phyloP scores from a whole-genome alignment of 2,888 invertebrate species.

The Helleia helle region DNA sequence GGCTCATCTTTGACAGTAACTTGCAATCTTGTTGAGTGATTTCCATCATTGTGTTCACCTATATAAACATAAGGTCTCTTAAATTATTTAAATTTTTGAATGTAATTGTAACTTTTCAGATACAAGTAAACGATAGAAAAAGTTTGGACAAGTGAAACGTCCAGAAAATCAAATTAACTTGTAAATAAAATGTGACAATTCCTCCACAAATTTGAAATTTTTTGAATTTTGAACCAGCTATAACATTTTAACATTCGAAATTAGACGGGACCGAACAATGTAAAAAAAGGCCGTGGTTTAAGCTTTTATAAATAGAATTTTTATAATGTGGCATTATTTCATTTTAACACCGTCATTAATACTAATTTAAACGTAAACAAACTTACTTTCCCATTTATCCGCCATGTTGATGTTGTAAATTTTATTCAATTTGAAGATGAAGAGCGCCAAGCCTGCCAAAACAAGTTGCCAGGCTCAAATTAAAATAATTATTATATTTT shows the following conservation, averaged over 20 bases:
- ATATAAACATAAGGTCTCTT: conserved; percentile 6
- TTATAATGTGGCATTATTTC: conserved; percentile 4
- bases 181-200: conserved; percentile 39
- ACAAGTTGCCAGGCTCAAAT: conserved; percentile 16
- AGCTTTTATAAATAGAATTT: conserved; percentile 20
- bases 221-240: conserved; percentile 68
- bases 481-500: conserved; percentile 12
- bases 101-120: background rate
- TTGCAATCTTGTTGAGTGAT: conserved; percentile 37
- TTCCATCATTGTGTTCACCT: conserved; percentile 47
- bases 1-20: conserved; percentile 71
- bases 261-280: conserved; percentile 18
- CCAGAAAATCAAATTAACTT: conserved; percentile 14
- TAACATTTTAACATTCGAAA: conserved; percentile 26
- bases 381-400: conserved; percentile 86
- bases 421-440: conserved; percentile 53
- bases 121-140: conserved; percentile 9
- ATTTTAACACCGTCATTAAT: conserved; percentile 12
- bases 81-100: background rate
- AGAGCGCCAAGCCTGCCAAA: conserved; percentile 51
- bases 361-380: conserved; percentile 49
- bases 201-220: conserved; percentile 63
- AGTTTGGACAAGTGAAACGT: conserved; percentile 15
- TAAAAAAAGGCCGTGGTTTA: conserved; percentile 19
- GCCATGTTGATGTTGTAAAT: conserved; percentile 81